Base-by-base conservation (phyloP, 2,113 vertebrate genomes). In the Amphiprion percula region DNA sequence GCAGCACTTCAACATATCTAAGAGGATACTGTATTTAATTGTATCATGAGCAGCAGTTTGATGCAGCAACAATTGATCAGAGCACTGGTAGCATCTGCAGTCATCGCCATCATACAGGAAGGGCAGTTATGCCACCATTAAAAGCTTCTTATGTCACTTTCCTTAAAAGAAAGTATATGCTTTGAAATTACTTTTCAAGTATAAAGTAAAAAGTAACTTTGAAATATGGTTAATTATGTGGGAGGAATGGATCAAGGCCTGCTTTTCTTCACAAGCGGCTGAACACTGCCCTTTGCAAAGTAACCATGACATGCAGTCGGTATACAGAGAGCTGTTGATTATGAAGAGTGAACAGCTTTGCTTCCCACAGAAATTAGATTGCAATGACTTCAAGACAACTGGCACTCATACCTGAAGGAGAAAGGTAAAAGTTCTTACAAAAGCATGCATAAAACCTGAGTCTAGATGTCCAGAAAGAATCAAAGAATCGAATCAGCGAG, bases 141-240 rank as follows among this genome's bases (percentile, higher is more conserved):
- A 21, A 12, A n/a, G 28, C 16, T n/a, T 17, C 39, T 44, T 11
- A 7, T 47, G 16, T n/a, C 24, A 5, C 23, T 67, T 53, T 28
- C 2, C 21, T 41, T 24, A 3, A 53, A 62, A 33, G 3, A 7
- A 68, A 58, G 46, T 46, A 1, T 4, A 5, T 30, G 47, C 41
- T 74, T 74, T 74, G 21, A 58, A 50, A 65, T 33, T 2, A 61
- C 58, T 21, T 23, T n/a, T 26, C 21, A 64, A 23, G 41, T 24
- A 7, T 24, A 12, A 78, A 74, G 59, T 68, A 17, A 83, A 23
- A 86, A 23, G 26, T 64, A 26, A 17, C 39, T 68, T 61, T 77
- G 62, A 78, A 61, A 65, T 2, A 50, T 65, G 54, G 44, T 75
- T 79, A 68, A 81, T 84, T 37, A 78, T 54, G 74, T 68, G 62